phyloP scores from a whole-genome alignment of 35 echinoderm and acorn worm genomes.

The Apostichopus californicus region DNA sequence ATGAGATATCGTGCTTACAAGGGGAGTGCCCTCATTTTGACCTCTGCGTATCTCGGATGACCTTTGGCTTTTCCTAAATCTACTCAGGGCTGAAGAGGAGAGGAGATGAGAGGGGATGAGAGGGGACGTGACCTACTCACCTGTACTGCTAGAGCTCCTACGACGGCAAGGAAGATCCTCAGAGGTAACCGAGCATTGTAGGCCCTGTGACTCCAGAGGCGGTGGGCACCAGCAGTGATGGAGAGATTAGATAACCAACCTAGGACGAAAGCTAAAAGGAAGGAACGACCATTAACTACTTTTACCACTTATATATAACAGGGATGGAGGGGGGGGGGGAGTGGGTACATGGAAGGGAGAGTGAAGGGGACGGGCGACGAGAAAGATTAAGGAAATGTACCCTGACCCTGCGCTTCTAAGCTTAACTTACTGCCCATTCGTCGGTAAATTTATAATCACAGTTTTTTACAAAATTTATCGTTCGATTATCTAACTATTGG shows the following conservation, averaged over 20 bases:
- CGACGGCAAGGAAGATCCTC: conserved; percentile 64
- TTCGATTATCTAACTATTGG: no score
- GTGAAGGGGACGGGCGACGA: neutral
- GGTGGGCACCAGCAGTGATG: conserved; percentile 85
- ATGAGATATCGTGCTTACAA: no score
- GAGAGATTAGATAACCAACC: conserved; percentile 44
- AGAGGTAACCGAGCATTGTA: conserved; percentile 80
- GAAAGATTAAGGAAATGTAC: no score
- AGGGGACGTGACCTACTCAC: neutral
- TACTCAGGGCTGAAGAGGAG: no score
- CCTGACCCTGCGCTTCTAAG: no score
- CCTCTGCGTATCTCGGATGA: no score
- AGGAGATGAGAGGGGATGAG: neutral
- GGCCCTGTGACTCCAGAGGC: conserved; percentile 85
- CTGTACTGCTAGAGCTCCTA: conserved; percentile 14
- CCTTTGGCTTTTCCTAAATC: no score
- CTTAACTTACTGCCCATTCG: no score
- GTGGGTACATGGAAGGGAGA: neutral
- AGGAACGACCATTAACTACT: neutral
- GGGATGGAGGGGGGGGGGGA: neutral
- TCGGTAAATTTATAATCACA: no score
- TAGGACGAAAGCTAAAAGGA: conserved; percentile 20
- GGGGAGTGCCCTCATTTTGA: no score
- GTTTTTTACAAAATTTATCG: no score
- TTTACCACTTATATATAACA: neutral